These are phyloP conservation scores for Leuciscus waleckii DNA, from an alignment of 2,797 vertebrate genomes.

Conservation along the genomic window DNA sequence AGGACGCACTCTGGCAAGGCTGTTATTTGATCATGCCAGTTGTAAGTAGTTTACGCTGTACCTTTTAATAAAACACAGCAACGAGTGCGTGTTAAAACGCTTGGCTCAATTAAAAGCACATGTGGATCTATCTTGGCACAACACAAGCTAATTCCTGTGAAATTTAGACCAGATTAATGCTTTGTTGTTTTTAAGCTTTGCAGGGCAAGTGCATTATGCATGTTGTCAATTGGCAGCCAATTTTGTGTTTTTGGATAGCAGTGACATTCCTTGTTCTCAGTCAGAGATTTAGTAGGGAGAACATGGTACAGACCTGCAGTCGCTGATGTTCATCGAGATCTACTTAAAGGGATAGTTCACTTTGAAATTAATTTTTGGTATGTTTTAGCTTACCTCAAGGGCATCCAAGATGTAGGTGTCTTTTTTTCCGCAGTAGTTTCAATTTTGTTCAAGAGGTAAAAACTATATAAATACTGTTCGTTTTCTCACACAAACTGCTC, in stretches of 20 bases:
- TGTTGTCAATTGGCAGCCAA: conserved; percentile 30
- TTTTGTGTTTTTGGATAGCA: conserved; percentile 27
- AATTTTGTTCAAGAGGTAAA: no score
- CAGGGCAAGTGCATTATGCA: conserved; percentile 32
- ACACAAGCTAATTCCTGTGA: conserved; percentile 38
- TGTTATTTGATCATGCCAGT: conserved; percentile 32
- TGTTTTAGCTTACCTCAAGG: no score
- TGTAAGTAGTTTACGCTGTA: conserved; percentile 30
- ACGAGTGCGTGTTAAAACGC: neutral
- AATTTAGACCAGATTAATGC: conserved; percentile 45
- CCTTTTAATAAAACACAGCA: conserved; percentile 45
- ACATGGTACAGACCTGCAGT: neutral
- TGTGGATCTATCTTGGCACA: conserved; percentile 39
- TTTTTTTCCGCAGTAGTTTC: no score
- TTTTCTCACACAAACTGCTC: no score
- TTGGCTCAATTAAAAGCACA: conserved; percentile 44
- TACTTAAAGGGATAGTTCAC: no score
- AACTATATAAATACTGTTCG: no score
- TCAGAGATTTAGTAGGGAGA: conserved; percentile 12
- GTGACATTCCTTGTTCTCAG: conserved; percentile 28
- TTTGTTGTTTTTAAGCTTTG: conserved; percentile 43
- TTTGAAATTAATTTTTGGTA: no score
- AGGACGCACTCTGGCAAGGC: conserved; percentile 21
- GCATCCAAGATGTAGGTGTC: no score
- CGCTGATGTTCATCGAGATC: neutral